These are phyloP conservation scores for Corvus moneduloides DNA, from an alignment of 2,113 vertebrate species.

Conservation along the genomic window DNA sequence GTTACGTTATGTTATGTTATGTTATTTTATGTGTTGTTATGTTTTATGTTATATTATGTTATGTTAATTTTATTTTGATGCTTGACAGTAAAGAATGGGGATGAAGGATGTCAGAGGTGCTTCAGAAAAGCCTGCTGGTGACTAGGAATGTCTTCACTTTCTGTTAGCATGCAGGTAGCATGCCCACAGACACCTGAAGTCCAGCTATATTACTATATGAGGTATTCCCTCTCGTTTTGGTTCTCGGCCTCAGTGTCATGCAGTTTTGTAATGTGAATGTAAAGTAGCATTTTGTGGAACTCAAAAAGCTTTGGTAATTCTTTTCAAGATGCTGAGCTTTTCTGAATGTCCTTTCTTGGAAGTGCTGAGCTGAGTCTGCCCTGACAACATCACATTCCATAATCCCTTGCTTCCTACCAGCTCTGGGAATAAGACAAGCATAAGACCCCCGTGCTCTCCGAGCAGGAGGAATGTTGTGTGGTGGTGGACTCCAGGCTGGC, in stretches of 20 bases:
- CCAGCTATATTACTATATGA: background rate
- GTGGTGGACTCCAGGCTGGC: background rate
- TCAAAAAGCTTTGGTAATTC: background rate
- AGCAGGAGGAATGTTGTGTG: background rate
- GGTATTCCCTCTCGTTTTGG: background rate
- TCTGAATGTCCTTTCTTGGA: background rate
- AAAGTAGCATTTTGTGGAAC: background rate
- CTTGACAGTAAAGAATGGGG: background rate
- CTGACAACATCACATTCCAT: background rate
- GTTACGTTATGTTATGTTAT: background rate
- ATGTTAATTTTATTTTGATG: background rate
- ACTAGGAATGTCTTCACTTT: background rate
- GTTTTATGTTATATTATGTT: background rate
- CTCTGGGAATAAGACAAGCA: background rate
- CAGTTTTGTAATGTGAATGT: background rate
- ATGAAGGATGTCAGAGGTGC: background rate
- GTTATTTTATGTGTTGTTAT: background rate
- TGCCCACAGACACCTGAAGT: background rate
- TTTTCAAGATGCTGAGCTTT: background rate
- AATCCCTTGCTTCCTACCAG: background rate
- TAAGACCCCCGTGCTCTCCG: fast-evolving
- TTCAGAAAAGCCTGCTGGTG: background rate
- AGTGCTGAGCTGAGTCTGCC: background rate
- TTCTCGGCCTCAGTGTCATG: background rate
- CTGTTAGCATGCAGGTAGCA: background rate